phyloP scores from a whole-genome alignment of 2,888 invertebrate species.

The Stictocephala bisonia region DNA sequence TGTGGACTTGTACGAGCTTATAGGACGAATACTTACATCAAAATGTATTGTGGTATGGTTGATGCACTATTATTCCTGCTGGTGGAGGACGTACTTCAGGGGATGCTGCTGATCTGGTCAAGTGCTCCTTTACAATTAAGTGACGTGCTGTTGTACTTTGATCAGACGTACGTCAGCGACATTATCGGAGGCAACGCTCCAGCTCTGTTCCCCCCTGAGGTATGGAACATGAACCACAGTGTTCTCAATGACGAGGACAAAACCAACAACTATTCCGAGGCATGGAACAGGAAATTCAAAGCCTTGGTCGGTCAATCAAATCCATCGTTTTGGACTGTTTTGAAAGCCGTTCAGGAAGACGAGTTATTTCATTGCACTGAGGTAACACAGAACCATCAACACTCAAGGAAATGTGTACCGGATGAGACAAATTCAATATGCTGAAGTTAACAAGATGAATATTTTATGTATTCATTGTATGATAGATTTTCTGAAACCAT shows the following conservation, averaged over 20 bases:
- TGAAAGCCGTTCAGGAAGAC: not conserved
- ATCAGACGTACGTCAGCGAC: not conserved
- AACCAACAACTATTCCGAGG: not conserved
- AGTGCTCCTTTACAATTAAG: not conserved
- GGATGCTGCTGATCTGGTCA: not conserved
- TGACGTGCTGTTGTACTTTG: not conserved
- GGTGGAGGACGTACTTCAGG: not conserved
- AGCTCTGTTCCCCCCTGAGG: not conserved
- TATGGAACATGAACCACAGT: not conserved
- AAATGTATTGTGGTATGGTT: not conserved
- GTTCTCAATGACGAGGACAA: not conserved
- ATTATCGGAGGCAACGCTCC: not conserved
- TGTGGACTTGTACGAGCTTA: not conserved
- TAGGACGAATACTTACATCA: not conserved
- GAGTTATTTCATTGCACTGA: too few species aligned
- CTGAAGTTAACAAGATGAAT: too few species aligned
- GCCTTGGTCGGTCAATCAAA: not conserved
- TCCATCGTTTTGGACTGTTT: not conserved
- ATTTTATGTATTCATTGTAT: too few species aligned
- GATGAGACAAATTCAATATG: too few species aligned
- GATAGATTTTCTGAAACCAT: too few species aligned
- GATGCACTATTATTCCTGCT: not conserved
- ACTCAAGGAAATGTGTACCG: too few species aligned
- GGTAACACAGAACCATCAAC: too few species aligned
- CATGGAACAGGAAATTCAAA: not conserved